Base-by-base conservation (phyloP, 2,797 vertebrate species). In the Anabas testudineus region DNA sequence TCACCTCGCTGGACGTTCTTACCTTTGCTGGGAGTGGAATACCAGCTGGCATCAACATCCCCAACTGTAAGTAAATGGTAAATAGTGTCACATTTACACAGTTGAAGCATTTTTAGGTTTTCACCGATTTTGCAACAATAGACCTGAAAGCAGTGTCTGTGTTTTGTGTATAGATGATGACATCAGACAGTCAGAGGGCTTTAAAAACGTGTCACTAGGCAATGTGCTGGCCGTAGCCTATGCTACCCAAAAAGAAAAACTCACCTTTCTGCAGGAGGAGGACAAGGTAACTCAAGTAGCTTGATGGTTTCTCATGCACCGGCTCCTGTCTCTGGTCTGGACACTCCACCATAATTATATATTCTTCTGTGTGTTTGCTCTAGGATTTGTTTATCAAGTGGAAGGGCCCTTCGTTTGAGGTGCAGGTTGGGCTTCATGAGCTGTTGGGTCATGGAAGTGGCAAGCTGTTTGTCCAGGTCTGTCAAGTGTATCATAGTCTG, bases 41-140 rank as follows among this genome's bases (percentile, higher is more conserved):
- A 46, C 97, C 97, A 8, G 96, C 96, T 0, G 97, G 97, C 68
- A 98, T 98, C 89, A 98, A 97, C 90, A 98, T 98, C 87, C 97
- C 97, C 37, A 98, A 97, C 90, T 98, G 96, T 97, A 84, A 71
- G 95, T 76, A 16, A 12, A 10, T 36, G 45, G 59, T n/a, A 15
- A 53, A 41, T 34, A 10, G 26, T 14, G 3, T 32, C 43, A 39
- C 0, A 3, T 26, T 26, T 19, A 10, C 9, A 39, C 10, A 3
- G 7, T 51, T 53, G 16, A 28, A 3, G 24, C 30, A 2, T 5
- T 37, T 61, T 64, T 18, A 14, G 3, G 0, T 41, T 22, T 32
- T 36, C 7, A 22, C 22, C n/a, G 19, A 21, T 10, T 22, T 43
- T 45, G 34, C 16, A 14, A n/a, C 51, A 18, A 59, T 43, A 24